Evolutionary conservation across 1,140 invertebrate species (phyloP).

Genomic region (Bacillus rossius): DNA sequence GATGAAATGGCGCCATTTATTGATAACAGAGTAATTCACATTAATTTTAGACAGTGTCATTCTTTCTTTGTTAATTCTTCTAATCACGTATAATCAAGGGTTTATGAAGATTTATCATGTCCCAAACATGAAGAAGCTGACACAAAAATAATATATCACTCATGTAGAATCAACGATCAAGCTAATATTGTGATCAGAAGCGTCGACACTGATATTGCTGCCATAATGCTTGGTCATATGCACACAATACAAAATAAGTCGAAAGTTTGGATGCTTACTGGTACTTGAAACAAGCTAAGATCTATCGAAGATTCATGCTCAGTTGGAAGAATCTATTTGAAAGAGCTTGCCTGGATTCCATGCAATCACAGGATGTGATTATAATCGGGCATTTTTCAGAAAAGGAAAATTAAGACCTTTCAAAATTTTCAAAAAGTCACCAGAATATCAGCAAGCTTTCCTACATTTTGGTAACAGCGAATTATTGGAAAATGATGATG

Average conservation of each 20-base stretch:
- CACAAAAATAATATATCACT: slow-evolving; percentile 31
- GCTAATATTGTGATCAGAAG: slow-evolving; percentile 21
- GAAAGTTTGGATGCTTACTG: neutral
- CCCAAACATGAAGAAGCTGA: slow-evolving; percentile 31
- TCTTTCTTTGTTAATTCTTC: neutral
- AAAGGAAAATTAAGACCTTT: neutral
- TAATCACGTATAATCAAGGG: slow-evolving; percentile 19
- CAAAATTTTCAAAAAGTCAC: neutral
- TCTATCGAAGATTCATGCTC: neutral
- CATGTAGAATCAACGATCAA: slow-evolving; percentile 24
- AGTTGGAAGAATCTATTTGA: slow-evolving; percentile 19
- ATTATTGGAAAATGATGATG: slow-evolving; percentile 18
- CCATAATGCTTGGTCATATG: slow-evolving; percentile 13
- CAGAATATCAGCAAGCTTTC: too few relatives aligned
- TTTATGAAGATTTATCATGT: slow-evolving; percentile 10
- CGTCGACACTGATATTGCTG: slow-evolving; percentile 26
- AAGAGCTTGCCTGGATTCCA: slow-evolving; percentile 34
- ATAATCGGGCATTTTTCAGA: neutral
- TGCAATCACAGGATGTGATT: slow-evolving; percentile 21
- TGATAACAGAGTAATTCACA: neutral
- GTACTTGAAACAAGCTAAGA: neutral
- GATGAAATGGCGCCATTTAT: neutral
- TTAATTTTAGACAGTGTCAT: neutral
- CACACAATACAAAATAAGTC: neutral
- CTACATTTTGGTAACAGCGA: neutral